These are phyloP conservation scores for Bactericera cockerelli DNA, from an alignment of 1,140 invertebrate species.

Conservation along the genomic window DNA sequence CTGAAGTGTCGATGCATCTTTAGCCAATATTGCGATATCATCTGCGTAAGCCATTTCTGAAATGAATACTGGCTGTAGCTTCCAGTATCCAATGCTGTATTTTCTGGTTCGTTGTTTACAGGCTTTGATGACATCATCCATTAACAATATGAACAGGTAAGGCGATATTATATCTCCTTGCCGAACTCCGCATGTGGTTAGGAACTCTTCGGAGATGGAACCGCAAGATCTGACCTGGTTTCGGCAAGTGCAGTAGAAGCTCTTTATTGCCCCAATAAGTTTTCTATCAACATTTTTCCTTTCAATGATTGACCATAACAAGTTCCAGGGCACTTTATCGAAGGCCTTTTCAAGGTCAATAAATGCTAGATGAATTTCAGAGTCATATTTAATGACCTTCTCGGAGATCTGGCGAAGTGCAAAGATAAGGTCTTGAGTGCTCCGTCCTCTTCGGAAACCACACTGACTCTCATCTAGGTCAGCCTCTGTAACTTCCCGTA, in stretches of 20 bases:
- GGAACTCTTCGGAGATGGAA: not conserved
- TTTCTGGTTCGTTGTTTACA: not conserved
- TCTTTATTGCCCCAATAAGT: not conserved
- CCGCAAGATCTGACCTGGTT: not conserved
- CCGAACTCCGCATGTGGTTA: not conserved
- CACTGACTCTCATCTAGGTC: not conserved
- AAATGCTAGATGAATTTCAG: not conserved
- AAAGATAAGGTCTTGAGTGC: not conserved
- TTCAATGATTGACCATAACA: not conserved
- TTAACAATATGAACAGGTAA: not conserved
- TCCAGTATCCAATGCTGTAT: not conserved
- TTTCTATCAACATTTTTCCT: not conserved
- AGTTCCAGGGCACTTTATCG: not conserved
- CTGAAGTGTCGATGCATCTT: not conserved
- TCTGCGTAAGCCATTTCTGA: not conserved
- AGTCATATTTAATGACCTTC: not conserved
- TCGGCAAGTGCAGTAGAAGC: not conserved
- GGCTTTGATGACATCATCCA: not conserved
- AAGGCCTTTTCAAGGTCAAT: not conserved
- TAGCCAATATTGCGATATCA: not conserved
- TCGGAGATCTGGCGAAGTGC: not conserved
- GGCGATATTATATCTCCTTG: not conserved
- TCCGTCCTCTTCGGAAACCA: conserved; percentile 1
- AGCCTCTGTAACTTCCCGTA: not conserved
- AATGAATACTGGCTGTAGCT: not conserved